Conservation (phyloP, 2,888 invertebrate genomes). For the Coelopa pilipes region DNA sequence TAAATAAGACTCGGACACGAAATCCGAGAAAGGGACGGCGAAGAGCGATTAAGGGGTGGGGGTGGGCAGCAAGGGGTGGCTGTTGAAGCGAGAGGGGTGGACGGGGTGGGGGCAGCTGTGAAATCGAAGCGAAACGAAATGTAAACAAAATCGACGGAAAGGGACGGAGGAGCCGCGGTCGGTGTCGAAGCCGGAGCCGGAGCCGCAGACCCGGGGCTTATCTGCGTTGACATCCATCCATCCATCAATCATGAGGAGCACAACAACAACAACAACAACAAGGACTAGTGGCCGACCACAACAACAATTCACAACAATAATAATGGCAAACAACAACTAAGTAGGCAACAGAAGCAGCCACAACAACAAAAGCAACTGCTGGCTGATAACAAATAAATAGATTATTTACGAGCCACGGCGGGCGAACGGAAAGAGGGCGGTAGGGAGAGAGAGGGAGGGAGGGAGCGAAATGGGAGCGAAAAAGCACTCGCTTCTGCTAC, state of each 20-base stretch:
- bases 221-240: conserved; percentile 36
- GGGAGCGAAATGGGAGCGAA: neutral
- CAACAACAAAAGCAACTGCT: conserved; percentile 1
- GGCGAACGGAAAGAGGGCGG: neutral
- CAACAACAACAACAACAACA: conserved; percentile 13
- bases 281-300: neutral
- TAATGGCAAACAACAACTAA: neutral
- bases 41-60: conserved; percentile 2
- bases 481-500: neutral
- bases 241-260: conserved; percentile 23
- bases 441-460: neutral
- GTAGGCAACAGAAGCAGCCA: neutral
- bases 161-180: neutral
- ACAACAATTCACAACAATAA: neutral
- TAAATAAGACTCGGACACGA: too few relatives aligned
- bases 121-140: conserved; percentile 7
- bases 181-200: too few relatives aligned
- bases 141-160: conserved; percentile 19
- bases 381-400: neutral
- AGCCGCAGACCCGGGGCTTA: conserved; percentile 15
- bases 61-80: neutral
- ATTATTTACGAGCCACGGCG: neutral
- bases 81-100: neutral
- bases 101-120: neutral
- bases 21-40: neutral